Base-by-base conservation (phyloP, 2,888 invertebrate genomes). In the Ormia ochracea region DNA sequence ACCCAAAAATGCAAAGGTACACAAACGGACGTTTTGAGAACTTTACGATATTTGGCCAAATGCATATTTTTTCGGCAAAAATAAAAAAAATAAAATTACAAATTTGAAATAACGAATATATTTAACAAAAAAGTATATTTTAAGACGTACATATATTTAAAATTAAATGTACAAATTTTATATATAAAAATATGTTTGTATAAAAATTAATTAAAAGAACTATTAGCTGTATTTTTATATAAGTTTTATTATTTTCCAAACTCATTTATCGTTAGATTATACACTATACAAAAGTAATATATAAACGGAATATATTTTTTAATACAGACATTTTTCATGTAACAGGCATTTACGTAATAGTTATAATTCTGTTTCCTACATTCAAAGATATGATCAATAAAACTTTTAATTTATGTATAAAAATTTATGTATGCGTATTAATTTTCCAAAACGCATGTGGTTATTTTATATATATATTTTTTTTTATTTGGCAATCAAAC, bases 221-320 rank as follows among this genome's bases (percentile, higher is more conserved):
- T 14, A 23, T 26, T 17, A 50, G 26, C 5, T 52, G 26, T 26
- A 52, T 6, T 66, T 72, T 72, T 72, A 63, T 78, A 73, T 58
- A 74, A 74, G 14, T 70, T 70, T 69, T 72, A 72, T 66, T 73
- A 65, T 56, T 69, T 59, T 74, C 56, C 26, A 73, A 73, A 68
- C 28, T 65, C 36, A 59, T 74, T 69, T 52, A 65, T 74, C 28
- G 66, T 54, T 74, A 65, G 48, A 66, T 75, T 70, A 56, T 52
- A 41, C n/a, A n/a, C 33, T 76, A 72, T 80, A 76, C 72, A 76
- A 75, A n/a, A 59, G 66, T 76, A 58, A 70, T 63, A 68, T 80
- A 73, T 61, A 80, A 80, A 72, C 76, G 80, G 80, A 80, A 80
- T 80, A 72, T 76, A 76, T 75, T 80, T 54, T 66, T 43, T 80